Percentiles rank a stretch among this genome's conserved stretches.
These are phyloP conservation scores for Catostomus latipinnis DNA, from an alignment of 2,797 vertebrate species.

Conservation along the genomic window DNA sequence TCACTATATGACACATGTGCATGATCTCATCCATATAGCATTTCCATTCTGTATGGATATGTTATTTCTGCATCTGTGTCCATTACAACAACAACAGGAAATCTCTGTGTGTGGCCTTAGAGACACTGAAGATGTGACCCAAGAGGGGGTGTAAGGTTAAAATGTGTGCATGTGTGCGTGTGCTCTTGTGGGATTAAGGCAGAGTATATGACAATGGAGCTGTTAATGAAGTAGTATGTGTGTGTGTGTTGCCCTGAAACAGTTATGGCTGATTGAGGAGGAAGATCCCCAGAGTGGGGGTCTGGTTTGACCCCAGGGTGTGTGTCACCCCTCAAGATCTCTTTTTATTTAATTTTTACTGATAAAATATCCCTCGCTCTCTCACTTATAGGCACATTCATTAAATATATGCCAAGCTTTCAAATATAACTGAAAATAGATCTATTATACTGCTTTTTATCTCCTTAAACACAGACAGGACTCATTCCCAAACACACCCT, in stretches of 20 bases:
- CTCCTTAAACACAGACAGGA: constrained; percentile 6
- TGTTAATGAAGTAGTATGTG: constrained; percentile 13
- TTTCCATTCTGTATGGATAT: constrained; percentile 28
- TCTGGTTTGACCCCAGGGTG: constrained; percentile 38
- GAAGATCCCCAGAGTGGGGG: constrained; percentile 14
- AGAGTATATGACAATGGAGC: constrained; percentile 24
- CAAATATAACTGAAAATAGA: neutral
- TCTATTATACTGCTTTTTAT: neutral
- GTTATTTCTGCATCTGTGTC: constrained; percentile 30
- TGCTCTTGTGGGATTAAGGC: neutral
- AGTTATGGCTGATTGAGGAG: constrained; percentile 22
- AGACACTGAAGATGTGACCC: constrained; percentile 32
- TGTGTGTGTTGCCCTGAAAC: constrained; percentile 32
- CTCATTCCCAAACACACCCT: constrained; percentile 29
- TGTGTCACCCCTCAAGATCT: constrained; percentile 30
- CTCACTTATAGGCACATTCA: constrained; percentile 58
- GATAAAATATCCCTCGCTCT: constrained; percentile 28
- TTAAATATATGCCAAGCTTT: constrained; percentile 15
- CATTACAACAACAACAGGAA: neutral
- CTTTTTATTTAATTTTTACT: constrained; percentile 34
- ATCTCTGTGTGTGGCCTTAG: constrained; percentile 24
- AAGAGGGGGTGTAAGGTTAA: constrained; percentile 29
- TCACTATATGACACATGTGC: constrained; percentile 17
- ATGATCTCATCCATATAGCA: constrained; percentile 44
- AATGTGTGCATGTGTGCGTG: constrained; percentile 14